Conservation (phyloP, 2,113 vertebrate species). For the Pseudonaja textilis region DNA sequence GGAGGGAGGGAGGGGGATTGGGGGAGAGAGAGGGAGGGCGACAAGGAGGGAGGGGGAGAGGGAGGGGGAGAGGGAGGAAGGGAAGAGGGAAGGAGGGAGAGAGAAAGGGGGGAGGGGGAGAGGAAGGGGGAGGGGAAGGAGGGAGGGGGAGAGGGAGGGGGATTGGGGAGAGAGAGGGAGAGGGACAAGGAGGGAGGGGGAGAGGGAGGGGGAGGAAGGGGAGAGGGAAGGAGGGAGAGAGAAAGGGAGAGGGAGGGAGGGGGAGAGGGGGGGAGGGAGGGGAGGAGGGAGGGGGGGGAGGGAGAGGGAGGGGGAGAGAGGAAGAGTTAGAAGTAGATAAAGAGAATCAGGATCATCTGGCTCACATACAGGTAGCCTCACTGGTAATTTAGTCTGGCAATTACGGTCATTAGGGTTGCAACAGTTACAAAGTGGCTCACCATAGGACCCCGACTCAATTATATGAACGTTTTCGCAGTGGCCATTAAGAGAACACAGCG, state of each 20-base stretch:
- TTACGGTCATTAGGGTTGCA: neutral
- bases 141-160: neutral
- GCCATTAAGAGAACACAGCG: neutral
- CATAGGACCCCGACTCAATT: neutral
- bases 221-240: accelerated
- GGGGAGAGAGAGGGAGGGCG: too few relatives aligned
- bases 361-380: neutral
- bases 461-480: neutral
- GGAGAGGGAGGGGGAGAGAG: neutral
- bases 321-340: too few relatives aligned
- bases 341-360: neutral
- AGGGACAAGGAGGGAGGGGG: too few relatives aligned
- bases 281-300: too few relatives aligned
- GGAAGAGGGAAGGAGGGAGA: too few relatives aligned
- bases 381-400: too few relatives aligned
- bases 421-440: neutral
- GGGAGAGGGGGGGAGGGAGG: neutral
- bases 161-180: accelerated
- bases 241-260: neutral
- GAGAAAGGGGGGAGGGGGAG: too few relatives aligned
- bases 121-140: too few relatives aligned
- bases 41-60: too few relatives aligned
- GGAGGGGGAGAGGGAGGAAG: too few relatives aligned
- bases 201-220: too few relatives aligned
- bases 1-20: too few relatives aligned